Evolutionary conservation across 1,140 invertebrate species (phyloP), one percentile per base, ranked within the genome.

Genomic region (Limonius californicus): DNA sequence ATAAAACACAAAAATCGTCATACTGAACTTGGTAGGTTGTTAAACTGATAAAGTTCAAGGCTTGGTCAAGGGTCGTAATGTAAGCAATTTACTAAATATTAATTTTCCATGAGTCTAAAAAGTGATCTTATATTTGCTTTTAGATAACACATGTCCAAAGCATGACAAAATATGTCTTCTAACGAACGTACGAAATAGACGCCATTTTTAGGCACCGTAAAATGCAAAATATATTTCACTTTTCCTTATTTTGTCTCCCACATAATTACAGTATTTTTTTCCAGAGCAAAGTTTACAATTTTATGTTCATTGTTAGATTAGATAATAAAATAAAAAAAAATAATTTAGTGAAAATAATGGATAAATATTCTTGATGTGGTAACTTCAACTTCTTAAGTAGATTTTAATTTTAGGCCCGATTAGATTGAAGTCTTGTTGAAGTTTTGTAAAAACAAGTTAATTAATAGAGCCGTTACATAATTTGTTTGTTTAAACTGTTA

Each of bases 1-100:
- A 19, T 18, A 21, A 18, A 50, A 50, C 16, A 21, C 45, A 50
- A 50, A 50, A 50, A 50, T 50, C 45, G 16, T 50, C 16, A 50
- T 50, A 21, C 45, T 21, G 45, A 50, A 50, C 35, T 50, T 18
- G 45, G 6, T 50, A 50, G 45, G 45, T 50, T 50, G 45, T 50
- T 50, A 50, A 50, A 50, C 45, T 50, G 45, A 50, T 21, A 50
- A 50, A 50, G 45, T 2, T 50, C 45, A 50, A 50, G 45, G 45
- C 9, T 18, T 21, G 45, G 20, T 50, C 45, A 50, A 50, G 20
- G 45, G 20, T 50, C 45, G 14, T 50, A 50, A 50, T 50, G 7
- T 50, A 21, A 50, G 45, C 45, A 50, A 50, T 50, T 50, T 50
- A 50, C 45, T 19, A 50, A 50, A 50, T 19, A 39, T 39, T 39